These are phyloP conservation scores for Rallus crepitans DNA, from an alignment of 2,797 vertebrate species.

Conservation along the genomic window DNA sequence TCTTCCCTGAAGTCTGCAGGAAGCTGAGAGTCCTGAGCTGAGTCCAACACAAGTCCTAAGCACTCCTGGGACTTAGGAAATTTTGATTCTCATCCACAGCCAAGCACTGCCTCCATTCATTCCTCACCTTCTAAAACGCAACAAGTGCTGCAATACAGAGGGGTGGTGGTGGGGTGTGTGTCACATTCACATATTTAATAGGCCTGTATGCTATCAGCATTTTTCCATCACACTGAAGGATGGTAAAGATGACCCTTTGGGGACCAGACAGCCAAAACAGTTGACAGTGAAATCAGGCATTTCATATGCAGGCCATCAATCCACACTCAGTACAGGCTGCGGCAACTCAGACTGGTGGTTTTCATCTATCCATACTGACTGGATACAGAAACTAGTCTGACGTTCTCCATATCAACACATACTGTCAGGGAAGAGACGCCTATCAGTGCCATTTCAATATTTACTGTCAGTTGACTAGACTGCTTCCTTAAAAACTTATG, in stretches of 20 bases:
- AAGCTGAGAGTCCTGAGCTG: fast-evolving
- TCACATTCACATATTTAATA: neutral
- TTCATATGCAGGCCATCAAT: neutral
- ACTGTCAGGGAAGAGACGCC: neutral
- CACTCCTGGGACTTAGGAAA: neutral
- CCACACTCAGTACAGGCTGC: neutral
- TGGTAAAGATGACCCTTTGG: neutral
- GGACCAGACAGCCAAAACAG: neutral
- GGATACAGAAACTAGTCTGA: neutral
- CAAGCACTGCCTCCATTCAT: neutral
- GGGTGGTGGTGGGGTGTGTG: neutral
- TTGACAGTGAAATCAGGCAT: neutral
- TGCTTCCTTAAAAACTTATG: neutral
- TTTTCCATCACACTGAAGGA: neutral
- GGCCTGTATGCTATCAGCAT: neutral
- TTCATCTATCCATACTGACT: neutral
- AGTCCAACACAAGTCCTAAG: fast-evolving
- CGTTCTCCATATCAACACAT: neutral
- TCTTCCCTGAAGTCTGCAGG: neutral
- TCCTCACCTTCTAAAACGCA: neutral
- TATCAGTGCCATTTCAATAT: neutral
- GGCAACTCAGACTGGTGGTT: neutral
- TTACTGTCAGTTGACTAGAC: neutral
- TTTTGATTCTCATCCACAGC: neutral
- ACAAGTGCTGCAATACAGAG: neutral